phyloP scores from a whole-genome alignment of 2,888 invertebrate species.

The Rhaphigaster nebulosa region DNA sequence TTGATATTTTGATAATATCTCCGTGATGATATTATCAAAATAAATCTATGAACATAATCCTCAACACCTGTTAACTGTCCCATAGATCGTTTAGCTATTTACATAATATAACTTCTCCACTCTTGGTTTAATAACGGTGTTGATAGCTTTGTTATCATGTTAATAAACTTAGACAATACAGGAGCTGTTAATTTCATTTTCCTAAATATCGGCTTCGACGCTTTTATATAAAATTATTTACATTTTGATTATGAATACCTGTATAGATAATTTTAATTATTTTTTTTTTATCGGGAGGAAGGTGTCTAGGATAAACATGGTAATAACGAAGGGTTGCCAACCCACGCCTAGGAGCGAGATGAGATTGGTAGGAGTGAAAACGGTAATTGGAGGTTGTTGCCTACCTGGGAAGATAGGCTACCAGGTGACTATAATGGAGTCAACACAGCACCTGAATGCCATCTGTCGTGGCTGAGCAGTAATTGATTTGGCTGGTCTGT shows the following conservation, averaged over 20 bases:
- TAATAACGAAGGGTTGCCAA: conserved; percentile 28
- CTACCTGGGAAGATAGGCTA: background rate
- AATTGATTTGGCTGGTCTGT: conserved; percentile 14
- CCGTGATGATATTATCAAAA: background rate
- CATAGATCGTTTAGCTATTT: background rate
- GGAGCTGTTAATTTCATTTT: conserved; percentile 41
- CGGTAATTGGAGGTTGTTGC: conserved; percentile 19
- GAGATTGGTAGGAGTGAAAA: conserved; percentile 49
- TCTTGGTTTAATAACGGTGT: background rate
- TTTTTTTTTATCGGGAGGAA: conserved; percentile 15
- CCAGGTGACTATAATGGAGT: conserved; percentile 27
- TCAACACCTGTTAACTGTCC: conserved; percentile 8
- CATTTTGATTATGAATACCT: conserved; percentile 26
- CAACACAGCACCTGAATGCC: conserved; percentile 33
- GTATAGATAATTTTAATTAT: background rate
- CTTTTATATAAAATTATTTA: background rate
- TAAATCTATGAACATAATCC: background rate
- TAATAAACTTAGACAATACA: background rate
- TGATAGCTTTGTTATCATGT: conserved; percentile 29
- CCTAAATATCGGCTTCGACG: background rate
- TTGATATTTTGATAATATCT: background rate
- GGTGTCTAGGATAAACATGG: conserved; percentile 40
- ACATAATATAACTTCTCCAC: background rate
- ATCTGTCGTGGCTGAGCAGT: conserved; percentile 34
- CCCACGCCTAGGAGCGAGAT: background rate